Base-by-base conservation (phyloP, 1,140 invertebrate genomes). In the Dufourea novaeangliae region DNA sequence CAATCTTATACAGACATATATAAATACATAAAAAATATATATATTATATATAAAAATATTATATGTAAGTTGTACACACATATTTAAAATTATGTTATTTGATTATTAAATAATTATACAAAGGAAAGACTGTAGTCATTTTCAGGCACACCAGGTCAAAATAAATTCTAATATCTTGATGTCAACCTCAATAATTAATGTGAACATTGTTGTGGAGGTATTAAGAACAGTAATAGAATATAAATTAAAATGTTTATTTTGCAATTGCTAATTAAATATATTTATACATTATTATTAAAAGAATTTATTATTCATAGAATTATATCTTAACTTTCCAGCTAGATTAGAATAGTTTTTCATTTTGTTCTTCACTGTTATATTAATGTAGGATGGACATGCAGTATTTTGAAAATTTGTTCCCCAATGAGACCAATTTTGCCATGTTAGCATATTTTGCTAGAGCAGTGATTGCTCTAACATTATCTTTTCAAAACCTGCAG, bases 401-500 rank as follows among this genome's bases (percentile, higher is more conserved):
- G 39, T 66, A 32, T 61, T 44, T 74, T 56, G 17, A 44, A 20
- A 14, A 12, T 72, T 12, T 25, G 14, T 71, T 1, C 12, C 25
- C 29, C 67, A n/a, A 56, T 54, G 25, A 57, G 14, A 79, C 44
- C 56, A 12, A 78, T 14, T n/a, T 8, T 46, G 11, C 63, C 32
- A 14, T 17, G 32, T 29, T 82, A 56, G 0, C 57, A 76, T 12
- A 20, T 71, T 84, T 70, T 54, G 92, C 95, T 97, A 99, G 76
- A 99, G 95, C 29, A 99, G 93, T 5, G 98, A 98, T 91, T 99
- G 98, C 92, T 99, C 98, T 66, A 99, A 94, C 96, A 99, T 97
- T 78, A 99, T 99, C 93, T 97, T 96, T 79, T 99, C 98, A 91
- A 97, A 99, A 39, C 98, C 98, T 54, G 94, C 92, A 0, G 98